Evolutionary conservation across 2,888 invertebrate genomes (phyloP).

Genomic region (Leptinotarsa juncta): DNA sequence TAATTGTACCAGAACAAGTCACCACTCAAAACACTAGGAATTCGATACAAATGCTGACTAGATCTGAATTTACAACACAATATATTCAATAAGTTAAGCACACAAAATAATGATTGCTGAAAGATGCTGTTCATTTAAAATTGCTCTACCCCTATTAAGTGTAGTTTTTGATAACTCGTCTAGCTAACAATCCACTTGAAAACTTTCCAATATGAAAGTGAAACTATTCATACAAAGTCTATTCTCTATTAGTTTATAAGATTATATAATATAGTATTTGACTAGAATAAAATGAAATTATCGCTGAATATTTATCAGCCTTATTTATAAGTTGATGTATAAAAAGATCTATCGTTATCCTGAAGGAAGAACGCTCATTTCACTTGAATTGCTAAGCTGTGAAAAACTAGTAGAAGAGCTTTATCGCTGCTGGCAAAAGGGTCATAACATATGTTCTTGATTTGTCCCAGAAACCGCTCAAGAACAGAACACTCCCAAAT

Average conservation of each 20-base stretch:
- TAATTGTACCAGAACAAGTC: constrained; percentile 12
- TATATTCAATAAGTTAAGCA: neutral
- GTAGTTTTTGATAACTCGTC: constrained; percentile 8
- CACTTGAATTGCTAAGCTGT: no score
- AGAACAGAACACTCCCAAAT: no score
- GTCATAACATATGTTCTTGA: no score
- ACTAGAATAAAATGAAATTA: constrained; percentile 33
- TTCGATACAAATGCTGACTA: neutral
- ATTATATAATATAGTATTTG: constrained; percentile 32
- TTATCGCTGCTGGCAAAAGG: no score
- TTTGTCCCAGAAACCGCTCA: no score
- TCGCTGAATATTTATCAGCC: constrained; percentile 15
- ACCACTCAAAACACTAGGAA: neutral
- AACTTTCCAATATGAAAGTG: constrained; percentile 38
- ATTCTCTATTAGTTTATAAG: constrained; percentile 25
- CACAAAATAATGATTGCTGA: constrained; percentile 7
- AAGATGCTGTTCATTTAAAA: constrained; percentile 17
- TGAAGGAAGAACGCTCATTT: no score
- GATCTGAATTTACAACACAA: neutral
- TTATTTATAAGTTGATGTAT: neutral
- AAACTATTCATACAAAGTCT: constrained; percentile 26
- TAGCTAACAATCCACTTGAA: constrained; percentile 41
- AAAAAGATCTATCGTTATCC: no score
- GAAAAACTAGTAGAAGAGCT: no score
- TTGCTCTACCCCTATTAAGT: constrained; percentile 6